These are phyloP conservation scores for Tribolium madens DNA, from an alignment of 1,140 invertebrate genomes.

Conservation along the genomic window DNA sequence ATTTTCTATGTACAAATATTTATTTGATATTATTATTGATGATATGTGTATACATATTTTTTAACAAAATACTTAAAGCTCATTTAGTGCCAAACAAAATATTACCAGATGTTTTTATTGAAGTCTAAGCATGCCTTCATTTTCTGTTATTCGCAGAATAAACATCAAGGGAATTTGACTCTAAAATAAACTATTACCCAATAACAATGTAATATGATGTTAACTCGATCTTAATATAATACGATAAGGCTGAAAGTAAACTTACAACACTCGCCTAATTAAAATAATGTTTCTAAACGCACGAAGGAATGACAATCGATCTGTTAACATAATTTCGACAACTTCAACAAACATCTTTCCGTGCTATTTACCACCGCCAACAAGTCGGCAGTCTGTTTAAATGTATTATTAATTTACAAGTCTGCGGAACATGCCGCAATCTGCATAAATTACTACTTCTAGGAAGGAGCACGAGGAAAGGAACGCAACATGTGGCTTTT, in stretches of 20 bases:
- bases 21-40: too few species aligned
- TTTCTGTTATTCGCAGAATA: neutral
- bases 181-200: neutral
- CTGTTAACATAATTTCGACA: conserved; percentile 27
- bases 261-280: conserved; percentile 2
- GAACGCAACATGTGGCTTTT: conserved; percentile 13
- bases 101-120: too few species aligned
- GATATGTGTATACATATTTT: too few species aligned
- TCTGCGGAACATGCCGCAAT: conserved; percentile 16
- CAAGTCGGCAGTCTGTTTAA: conserved; percentile 8
- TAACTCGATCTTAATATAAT: neutral
- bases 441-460: conserved; percentile 17
- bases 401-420: conserved; percentile 22
- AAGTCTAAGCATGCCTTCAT: too few species aligned
- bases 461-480: neutral
- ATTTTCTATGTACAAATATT: too few species aligned
- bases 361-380: conserved; percentile 28
- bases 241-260: neutral
- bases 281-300: neutral
- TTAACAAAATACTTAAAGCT: too few species aligned
- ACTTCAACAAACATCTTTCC: conserved; percentile 23
- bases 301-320: neutral
- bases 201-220: neutral
- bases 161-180: neutral
- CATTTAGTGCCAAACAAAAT: too few species aligned